Evolutionary conservation across 2,888 invertebrate species (phyloP), one percentile per base, ranked within the genome.

Genomic region (Troides oblongomaculatus): DNA sequence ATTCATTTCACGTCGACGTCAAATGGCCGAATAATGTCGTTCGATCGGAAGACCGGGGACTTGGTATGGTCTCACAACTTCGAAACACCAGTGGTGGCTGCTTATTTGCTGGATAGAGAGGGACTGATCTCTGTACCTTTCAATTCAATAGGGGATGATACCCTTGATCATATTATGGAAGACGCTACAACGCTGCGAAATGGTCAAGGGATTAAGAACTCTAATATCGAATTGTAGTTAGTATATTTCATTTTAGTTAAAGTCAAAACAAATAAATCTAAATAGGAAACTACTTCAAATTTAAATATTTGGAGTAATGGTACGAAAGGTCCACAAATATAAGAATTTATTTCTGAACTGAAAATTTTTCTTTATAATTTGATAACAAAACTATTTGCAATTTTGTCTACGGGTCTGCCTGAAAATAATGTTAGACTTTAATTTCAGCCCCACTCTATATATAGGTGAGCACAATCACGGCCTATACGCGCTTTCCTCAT

Each of bases 1-100:
- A 95, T 96, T 17, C 98, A 99, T 86, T 96, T 98, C 83, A 95
- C 98, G 0, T 97, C 97, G 0, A 98, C 98, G 75, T 97, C 97
- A 0, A 96, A 95, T 76, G 99, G 99, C 0, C 94, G 96, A 68
- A 94, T 98, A 46, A 95, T 97, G 75, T 98, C 98, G 0, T 93
- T 99, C 73, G 96, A 98, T 81, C 94, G 96, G 62, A 94, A 95
- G 79, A 93, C 95, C n/a, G 97, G 98, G 0, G 95, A 95, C 72
- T 93, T 97, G 64, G 88, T 97, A 30, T 99, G 99, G 99, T 95
- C 97, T 74, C 94, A 95, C 63, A 96, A 98, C 84, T 94, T 98
- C 57, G 95, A 95, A 67, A 97, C 98, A 59, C 99, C 99, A 0
- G 96, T 99, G 0, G 96, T 99, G 63, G 98, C 97, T 0, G 95